Conservation (phyloP, 2,888 invertebrate species). For the Yponomeuta malinellus region DNA sequence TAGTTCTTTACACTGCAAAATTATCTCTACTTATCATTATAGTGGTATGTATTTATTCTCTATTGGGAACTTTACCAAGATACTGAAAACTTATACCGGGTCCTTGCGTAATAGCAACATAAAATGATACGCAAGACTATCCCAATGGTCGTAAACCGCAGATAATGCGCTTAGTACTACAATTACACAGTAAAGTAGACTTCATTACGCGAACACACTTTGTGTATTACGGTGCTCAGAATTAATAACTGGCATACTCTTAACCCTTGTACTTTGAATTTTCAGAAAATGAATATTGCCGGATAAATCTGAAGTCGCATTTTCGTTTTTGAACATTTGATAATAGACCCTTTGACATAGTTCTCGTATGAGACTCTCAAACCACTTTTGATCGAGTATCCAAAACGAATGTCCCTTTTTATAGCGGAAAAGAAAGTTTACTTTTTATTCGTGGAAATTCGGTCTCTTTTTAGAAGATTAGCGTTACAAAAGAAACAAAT, state of each 20-base stretch:
- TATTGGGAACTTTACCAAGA: not conserved
- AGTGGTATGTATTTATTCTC: no score
- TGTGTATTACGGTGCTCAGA: not conserved
- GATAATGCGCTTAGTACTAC: constrained; percentile 15
- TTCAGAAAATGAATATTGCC: not conserved
- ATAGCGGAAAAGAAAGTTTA: no score
- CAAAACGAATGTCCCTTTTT: no score
- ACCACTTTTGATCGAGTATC: no score
- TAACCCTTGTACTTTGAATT: not conserved
- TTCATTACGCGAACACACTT: not conserved
- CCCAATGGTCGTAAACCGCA: not conserved
- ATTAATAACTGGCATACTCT: not conserved
- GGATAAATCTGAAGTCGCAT: not conserved
- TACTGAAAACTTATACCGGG: not conserved
- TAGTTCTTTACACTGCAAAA: no score
- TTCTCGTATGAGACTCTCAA: no score
- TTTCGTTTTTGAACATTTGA: no score
- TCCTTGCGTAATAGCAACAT: not conserved
- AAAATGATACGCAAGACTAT: not conserved
- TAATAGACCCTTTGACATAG: no score
- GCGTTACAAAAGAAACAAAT: no score
- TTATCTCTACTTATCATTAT: no score
- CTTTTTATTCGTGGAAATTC: no score
- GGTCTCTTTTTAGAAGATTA: no score
- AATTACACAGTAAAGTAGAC: constrained; percentile 11